phyloP scores from a whole-genome alignment of 2,888 invertebrate genomes.

The Mayetiola destructor region DNA sequence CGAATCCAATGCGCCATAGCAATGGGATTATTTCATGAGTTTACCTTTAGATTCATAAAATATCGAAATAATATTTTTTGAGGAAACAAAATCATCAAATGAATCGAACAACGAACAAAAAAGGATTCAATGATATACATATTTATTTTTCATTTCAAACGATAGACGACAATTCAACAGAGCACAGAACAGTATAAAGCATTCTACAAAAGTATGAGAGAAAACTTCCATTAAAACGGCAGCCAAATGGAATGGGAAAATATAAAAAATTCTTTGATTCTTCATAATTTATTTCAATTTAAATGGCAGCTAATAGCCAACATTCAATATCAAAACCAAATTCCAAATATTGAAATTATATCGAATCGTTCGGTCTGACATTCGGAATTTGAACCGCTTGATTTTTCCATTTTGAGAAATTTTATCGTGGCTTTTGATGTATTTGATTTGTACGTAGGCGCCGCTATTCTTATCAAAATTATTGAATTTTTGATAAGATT shows the following conservation, averaged over 20 bases:
- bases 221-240: neutral
- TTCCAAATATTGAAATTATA: conserved; percentile 2
- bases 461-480: neutral
- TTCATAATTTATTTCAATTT: neutral
- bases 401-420: too few species aligned
- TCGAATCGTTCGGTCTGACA: neutral
- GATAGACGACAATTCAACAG: neutral
- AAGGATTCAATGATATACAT: neutral
- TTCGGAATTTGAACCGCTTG: too few species aligned
- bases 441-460: neutral
- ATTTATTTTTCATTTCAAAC: neutral
- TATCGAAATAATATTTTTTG: too few species aligned
- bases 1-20: too few species aligned
- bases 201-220: too few species aligned
- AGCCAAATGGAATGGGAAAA: neutral
- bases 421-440: too few species aligned
- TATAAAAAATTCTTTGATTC: neutral
- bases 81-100: too few species aligned
- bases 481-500: conserved; percentile 8
- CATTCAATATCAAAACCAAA: too few species aligned
- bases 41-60: too few species aligned
- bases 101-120: neutral
- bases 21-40: too few species aligned
- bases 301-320: conserved; percentile 1
- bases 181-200: neutral